phyloP scores from a whole-genome alignment of 2,797 vertebrate genomes.

The Enteromius afrohamiltoni region DNA sequence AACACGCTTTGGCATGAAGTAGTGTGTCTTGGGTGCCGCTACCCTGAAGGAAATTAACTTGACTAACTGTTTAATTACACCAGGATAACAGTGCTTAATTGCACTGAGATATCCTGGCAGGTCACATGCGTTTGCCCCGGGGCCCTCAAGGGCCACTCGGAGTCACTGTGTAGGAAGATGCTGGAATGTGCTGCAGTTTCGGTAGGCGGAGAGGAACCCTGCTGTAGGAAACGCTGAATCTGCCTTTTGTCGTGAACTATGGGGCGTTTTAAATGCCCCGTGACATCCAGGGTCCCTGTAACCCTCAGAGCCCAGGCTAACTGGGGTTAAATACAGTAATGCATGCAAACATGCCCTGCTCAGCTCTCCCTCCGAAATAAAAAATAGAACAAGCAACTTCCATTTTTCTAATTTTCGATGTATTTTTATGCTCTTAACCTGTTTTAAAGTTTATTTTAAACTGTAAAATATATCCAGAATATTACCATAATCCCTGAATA shows the following conservation, averaged over 20 bases:
- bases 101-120: not conserved
- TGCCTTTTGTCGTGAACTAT: not conserved
- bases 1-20: not conserved
- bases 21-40: not conserved
- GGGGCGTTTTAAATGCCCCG: not conserved
- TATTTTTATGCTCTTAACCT: not conserved
- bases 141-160: not conserved
- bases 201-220: slow-evolving; percentile 22
- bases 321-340: not conserved
- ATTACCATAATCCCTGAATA: too few species aligned
- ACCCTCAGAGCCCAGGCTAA: not conserved
- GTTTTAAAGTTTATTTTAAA: not conserved
- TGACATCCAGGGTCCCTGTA: not conserved
- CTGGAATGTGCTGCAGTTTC: slow-evolving; percentile 50
- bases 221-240: not conserved
- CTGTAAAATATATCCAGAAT: too few species aligned
- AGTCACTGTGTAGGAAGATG: slow-evolving; percentile 47
- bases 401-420: too few species aligned
- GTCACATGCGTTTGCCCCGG: not conserved
- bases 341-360: not conserved
- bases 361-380: not conserved
- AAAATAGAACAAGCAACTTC: not conserved
- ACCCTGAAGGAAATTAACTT: not conserved
- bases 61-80: not conserved
- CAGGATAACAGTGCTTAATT: not conserved